Evolutionary conservation across 2,888 invertebrate genomes (phyloP).

Genomic region (Drosophila quinaria): DNA sequence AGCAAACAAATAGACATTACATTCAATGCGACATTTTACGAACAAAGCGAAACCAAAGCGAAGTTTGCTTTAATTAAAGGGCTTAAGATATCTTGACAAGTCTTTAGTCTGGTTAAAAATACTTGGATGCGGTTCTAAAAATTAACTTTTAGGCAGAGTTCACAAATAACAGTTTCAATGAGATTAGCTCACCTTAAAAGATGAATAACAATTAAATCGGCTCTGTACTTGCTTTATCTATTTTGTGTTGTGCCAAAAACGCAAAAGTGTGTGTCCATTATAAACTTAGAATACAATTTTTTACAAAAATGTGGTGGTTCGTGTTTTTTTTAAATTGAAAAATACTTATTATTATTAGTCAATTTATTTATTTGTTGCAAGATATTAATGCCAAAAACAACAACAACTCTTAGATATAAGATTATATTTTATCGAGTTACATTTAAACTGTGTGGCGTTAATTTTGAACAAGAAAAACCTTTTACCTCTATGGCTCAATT

Average conservation of each 20-base stretch:
- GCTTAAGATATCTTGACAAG: neutral
- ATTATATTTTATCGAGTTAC: neutral
- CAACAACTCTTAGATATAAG: neutral
- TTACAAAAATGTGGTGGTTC: too few relatives aligned
- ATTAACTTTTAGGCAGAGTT: neutral
- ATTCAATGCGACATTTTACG: constrained; percentile 12
- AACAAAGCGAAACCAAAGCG: neutral
- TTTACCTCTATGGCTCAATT: constrained; percentile 32
- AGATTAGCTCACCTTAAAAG: too few relatives aligned
- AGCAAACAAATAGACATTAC: constrained; percentile 24
- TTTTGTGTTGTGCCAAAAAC: too few relatives aligned
- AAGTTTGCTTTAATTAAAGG: constrained; percentile 8
- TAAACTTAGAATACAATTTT: too few relatives aligned
- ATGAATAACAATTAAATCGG: too few relatives aligned
- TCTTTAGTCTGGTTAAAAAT: neutral
- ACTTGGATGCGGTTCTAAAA: neutral
- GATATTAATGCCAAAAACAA: neutral
- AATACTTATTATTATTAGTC: too few relatives aligned
- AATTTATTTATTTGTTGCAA: too few relatives aligned
- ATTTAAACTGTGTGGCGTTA: neutral
- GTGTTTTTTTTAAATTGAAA: too few relatives aligned
- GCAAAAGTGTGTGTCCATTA: too few relatives aligned
- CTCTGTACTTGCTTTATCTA: too few relatives aligned
- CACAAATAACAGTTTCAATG: too few relatives aligned
- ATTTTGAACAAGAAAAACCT: constrained; percentile 49